A percentile compares a stretch with the other conserved stretches of the same genome.
Evolutionary conservation across 2,888 invertebrate genomes (phyloP).

Genomic region (Cephus sareptanus): DNA sequence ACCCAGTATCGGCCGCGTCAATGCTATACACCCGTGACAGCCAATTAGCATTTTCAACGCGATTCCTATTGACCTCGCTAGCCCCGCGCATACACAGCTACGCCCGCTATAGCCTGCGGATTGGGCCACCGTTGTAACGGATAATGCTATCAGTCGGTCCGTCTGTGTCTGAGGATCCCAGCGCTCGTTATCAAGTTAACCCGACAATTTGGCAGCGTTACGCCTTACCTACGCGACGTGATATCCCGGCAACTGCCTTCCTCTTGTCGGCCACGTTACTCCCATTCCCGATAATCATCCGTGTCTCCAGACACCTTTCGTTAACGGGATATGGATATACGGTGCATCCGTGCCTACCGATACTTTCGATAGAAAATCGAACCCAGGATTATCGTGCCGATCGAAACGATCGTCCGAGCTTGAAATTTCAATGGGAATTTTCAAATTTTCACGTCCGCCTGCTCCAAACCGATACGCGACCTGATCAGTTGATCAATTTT

Average conservation of each 20-base stretch:
- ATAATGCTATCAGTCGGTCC: not conserved
- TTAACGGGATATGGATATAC: too few species aligned
- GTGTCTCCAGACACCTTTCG: not conserved
- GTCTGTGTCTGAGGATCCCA: not conserved
- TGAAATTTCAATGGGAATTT: too few species aligned
- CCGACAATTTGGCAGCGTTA: not conserved
- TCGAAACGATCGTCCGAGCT: too few species aligned
- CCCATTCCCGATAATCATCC: not conserved
- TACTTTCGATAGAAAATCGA: not conserved
- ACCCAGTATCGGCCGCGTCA: not conserved
- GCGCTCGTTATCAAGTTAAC: not conserved
- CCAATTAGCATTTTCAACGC: conserved; percentile 7
- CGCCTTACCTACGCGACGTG: not conserved
- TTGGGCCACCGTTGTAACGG: not conserved
- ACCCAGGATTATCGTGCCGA: too few species aligned
- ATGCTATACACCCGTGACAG: not conserved
- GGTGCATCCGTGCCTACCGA: not conserved
- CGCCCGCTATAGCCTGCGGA: not conserved
- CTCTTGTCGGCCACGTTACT: not conserved
- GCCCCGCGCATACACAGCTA: not conserved
- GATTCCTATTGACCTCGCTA: not conserved
- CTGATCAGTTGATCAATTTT: fast-evolving
- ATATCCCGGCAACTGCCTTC: not conserved
- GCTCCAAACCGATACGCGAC: too few species aligned
- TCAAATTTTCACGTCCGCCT: too few species aligned